These are phyloP conservation scores for Machimus atricapillus DNA, from an alignment of 2,888 invertebrate species.

Conservation along the genomic window DNA sequence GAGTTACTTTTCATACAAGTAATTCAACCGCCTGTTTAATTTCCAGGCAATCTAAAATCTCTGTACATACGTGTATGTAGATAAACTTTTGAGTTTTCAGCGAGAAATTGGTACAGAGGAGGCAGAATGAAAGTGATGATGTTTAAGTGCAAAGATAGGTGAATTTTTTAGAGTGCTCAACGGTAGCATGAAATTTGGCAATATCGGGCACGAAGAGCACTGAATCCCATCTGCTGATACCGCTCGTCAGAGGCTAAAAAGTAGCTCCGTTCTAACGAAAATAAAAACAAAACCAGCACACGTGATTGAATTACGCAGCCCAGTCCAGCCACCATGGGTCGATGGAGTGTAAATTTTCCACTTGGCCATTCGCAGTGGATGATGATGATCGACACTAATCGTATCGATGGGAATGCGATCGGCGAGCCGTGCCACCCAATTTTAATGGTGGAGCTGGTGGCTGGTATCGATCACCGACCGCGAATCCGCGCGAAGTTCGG, in stretches of 20 bases:
- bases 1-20: background rate
- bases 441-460: background rate
- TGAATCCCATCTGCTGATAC: conserved; percentile 1
- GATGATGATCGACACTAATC: conserved; percentile 12
- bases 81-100: background rate
- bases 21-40: background rate
- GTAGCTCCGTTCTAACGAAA: background rate
- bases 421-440: background rate
- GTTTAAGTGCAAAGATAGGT: background rate
- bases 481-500: background rate
- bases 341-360: conserved; percentile 5
- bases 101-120: background rate
- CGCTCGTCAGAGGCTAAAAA: background rate
- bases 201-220: background rate
- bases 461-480: background rate
- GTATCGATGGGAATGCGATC: background rate
- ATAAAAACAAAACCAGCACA: conserved; percentile 26
- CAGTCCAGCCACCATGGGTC: background rate
- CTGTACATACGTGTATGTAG: background rate
- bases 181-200: conserved; percentile 1
- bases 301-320: conserved; percentile 19
- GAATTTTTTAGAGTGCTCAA: background rate
- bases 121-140: background rate
- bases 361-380: background rate
- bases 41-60: background rate